Base-by-base conservation (phyloP, 2,113 vertebrate species). In the Proteles cristata region DNA sequence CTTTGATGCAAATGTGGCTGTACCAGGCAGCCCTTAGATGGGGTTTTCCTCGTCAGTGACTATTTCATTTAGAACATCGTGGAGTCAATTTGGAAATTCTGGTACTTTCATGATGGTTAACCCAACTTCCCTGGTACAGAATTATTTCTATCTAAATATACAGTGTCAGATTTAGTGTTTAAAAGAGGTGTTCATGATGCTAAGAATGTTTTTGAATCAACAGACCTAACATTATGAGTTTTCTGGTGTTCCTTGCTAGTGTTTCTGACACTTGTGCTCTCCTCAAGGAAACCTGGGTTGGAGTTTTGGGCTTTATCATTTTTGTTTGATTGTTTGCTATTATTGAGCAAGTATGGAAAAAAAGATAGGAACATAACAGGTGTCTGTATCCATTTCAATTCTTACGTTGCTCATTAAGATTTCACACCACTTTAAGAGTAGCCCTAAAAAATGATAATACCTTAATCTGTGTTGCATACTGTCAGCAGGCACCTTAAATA, bases 261-360 rank as follows among this genome's bases (percentile, higher is more conserved):
- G 45, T 68, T n/a, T 80, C 39, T 45, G 16, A 61, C 39, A 43
- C 43, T 45, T 61, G 80, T 90, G 39, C 48, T 93, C 23, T 55
- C 39, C 31, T n/a, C 77, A 88, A 77, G 61, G 9, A 85, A 89
- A 77, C n/a, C 25, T 94, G 25, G 35, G 21, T 93, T 93, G 10
- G 17, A 63, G n/a, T 35, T 23, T 45, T 61, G 53, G 3, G 68
- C 93, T 83, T 96, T 66, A 35, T 76, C 63, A 28, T 58, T 82
- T 92, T 74, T 79, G 61, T 94, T 88, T 85, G 82, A 58, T 17
- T 71, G 19, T 95, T 94, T 84, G 50, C 45, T 65, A 79, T 93
- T 66, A 73, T 14, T 73, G 35, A 90, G 31, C 9, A 66, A 35
- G 15, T 8, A 76, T 69, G 45, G 9, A 28, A 93, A 91, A 82